Base-by-base conservation (phyloP, 2,888 invertebrate genomes). In the Agriopis leucophaearia region DNA sequence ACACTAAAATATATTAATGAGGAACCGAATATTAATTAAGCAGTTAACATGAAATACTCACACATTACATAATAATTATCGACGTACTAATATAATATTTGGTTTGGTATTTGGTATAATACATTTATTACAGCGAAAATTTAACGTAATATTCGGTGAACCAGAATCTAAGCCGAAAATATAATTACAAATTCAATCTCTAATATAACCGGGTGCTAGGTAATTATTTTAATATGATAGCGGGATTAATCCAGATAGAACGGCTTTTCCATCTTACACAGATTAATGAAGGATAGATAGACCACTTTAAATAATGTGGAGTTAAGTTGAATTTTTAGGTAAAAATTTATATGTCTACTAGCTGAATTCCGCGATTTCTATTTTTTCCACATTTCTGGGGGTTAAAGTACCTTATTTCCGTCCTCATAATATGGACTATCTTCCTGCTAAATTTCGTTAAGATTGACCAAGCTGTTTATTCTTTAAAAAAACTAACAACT, bases 191-290 rank as follows among this genome's bases (percentile, higher is more conserved):
- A 10, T 58, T 36, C 54, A 13, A 38, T 45, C 50, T 38, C 66
- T 61, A 51, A 54, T 51, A 6, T 48, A 54, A 54, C 16, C 50
- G 15, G 35, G 40, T 48, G 51, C 55, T 45, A 36, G 18, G 13
- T 64, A 56, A 64, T 69, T 56, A 69, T 69, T 64, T 69, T 45
- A 60, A 64, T 64, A 68, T 64, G 64, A 64, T 60, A 51, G 15
- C 60, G 56, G 50, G 55, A 60, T 64, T 57, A 64, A 55, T 55
- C 54, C 54, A 27, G 42, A 54, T 63, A 48, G 42, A 52, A 58
- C 38, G 15, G 35, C 10, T 12, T 18, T 15, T 48, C 52, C 35
- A 62, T 63, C 52, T 36, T 44, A 27, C n/a, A 4, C 57, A 47
- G 57, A 57, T 57, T 16, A 57, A 8, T 13, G 1, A 57, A 15